Conservation (phyloP, 2,888 invertebrate genomes). For the Trissolcus japonicus region DNA sequence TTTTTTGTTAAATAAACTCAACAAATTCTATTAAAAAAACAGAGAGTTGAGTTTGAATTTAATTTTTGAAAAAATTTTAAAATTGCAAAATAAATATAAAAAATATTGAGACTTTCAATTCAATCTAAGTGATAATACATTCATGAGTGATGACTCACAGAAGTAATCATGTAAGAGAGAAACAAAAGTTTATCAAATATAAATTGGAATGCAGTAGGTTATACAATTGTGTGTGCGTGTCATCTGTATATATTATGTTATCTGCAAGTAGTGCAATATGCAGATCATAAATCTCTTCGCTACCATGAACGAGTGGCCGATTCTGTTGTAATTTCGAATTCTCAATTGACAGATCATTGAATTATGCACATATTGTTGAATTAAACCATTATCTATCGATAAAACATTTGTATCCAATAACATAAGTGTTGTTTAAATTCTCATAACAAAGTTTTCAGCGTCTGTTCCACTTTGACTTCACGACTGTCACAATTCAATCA, state of each 20-base stretch:
- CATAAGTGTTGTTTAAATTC: too few relatives aligned
- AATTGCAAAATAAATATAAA: too few relatives aligned
- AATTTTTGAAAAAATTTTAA: too few relatives aligned
- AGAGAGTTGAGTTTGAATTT: too few relatives aligned
- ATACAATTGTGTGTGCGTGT: slow-evolving; percentile 27
- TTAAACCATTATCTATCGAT: not conserved
- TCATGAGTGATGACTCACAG: too few relatives aligned
- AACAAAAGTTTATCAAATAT: slow-evolving; percentile 27
- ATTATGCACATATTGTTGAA: slow-evolving; percentile 5
- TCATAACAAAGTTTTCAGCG: not conserved
- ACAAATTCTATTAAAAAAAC: too few relatives aligned
- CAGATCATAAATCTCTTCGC: slow-evolving; percentile 16
- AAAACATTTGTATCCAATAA: not conserved
- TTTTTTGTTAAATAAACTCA: too few relatives aligned
- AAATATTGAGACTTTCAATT: too few relatives aligned
- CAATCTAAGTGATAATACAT: too few relatives aligned
- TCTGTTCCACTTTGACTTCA: too few relatives aligned
- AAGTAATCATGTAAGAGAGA: not conserved
- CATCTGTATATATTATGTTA: slow-evolving; percentile 23
- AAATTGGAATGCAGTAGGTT: slow-evolving; percentile 30
- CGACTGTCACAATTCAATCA: too few relatives aligned
- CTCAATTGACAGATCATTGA: slow-evolving; percentile 13
- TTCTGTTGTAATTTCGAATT: slow-evolving; percentile 15
- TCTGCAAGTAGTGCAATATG: slow-evolving; percentile 14
- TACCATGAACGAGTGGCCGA: not conserved